Evolutionary conservation across 2,888 invertebrate genomes (phyloP).

Genomic region (Tanytarsus gracilentus): DNA sequence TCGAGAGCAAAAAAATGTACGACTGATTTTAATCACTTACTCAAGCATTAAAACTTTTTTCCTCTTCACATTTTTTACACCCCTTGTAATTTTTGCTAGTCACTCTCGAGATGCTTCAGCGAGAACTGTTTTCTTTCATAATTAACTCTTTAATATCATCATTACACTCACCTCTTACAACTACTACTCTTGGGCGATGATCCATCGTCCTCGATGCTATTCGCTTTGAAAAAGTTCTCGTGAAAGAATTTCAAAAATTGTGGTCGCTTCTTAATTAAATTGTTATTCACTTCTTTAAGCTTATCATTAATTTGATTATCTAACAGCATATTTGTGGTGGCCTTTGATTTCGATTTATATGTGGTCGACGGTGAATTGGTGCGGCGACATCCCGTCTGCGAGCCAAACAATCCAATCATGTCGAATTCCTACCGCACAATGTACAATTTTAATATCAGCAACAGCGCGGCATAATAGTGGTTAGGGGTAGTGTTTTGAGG

Average conservation of each 20-base stretch:
- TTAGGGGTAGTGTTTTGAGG: no score
- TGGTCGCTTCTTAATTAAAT: conserved; percentile 28
- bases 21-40: conserved; percentile 27
- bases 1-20: no score
- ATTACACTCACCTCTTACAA: conserved; percentile 7
- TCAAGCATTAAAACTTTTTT: no score
- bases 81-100: no score
- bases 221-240: conserved; percentile 20
- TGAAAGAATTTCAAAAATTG: conserved; percentile 26
- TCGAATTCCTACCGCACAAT: conserved; percentile 21
- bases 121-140: no score
- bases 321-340: conserved; percentile 28
- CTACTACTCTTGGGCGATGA: conserved; percentile 8
- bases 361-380: neutral
- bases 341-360: conserved; percentile 24
- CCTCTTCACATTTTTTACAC: no score
- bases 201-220: neutral
- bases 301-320: conserved; percentile 27
- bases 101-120: no score
- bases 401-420: conserved; percentile 29
- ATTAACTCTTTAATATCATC: no score
- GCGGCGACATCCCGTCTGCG: conserved; percentile 10
- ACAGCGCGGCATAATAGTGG: no score
- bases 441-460: no score
- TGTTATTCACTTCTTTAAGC: conserved; percentile 26